Evolutionary conservation across 2,888 invertebrate genomes (phyloP).

Genomic region (Rhingia campestris): DNA sequence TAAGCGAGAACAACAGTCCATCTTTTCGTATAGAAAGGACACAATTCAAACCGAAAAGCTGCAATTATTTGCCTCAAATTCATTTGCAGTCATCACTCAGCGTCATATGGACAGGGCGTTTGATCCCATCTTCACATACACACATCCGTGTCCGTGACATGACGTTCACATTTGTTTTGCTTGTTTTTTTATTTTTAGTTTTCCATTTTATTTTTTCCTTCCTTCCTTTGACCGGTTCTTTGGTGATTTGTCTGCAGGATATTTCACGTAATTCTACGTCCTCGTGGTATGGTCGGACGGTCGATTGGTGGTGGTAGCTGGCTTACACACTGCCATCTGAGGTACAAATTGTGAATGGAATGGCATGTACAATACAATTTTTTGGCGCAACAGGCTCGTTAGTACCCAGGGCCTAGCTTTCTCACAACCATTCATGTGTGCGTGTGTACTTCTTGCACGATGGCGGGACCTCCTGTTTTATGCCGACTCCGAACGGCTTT

Average conservation of each 20-base stretch:
- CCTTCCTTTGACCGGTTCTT: slow-evolving; percentile 70
- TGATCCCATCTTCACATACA: slow-evolving; percentile 68
- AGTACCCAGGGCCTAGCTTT: no score
- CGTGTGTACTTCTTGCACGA: no score
- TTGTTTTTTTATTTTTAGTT: slow-evolving; percentile 43
- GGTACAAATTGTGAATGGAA: slow-evolving; percentile 73
- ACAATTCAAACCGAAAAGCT: slow-evolving; percentile 66
- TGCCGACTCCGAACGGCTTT: no score
- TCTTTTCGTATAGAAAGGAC: slow-evolving; percentile 60
- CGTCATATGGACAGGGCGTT: slow-evolving; percentile 74
- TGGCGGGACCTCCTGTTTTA: no score
- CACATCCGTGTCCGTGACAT: slow-evolving; percentile 62
- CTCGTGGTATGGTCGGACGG: neutral
- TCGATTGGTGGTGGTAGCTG: slow-evolving; percentile 25
- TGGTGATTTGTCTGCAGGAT: slow-evolving; percentile 74
- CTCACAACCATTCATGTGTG: no score
- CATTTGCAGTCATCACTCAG: slow-evolving; percentile 73
- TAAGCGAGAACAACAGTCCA: slow-evolving; percentile 54
- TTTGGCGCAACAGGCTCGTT: no score
- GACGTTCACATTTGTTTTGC: slow-evolving; percentile 60
- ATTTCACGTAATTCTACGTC: slow-evolving; percentile 67
- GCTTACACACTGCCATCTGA: slow-evolving; percentile 58
- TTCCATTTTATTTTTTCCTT: slow-evolving; percentile 39
- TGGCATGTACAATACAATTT: slow-evolving; percentile 77
- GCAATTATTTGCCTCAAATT: slow-evolving; percentile 73